phyloP scores from a whole-genome alignment of 2,113 vertebrate species.

The Todiramphus chloris region DNA sequence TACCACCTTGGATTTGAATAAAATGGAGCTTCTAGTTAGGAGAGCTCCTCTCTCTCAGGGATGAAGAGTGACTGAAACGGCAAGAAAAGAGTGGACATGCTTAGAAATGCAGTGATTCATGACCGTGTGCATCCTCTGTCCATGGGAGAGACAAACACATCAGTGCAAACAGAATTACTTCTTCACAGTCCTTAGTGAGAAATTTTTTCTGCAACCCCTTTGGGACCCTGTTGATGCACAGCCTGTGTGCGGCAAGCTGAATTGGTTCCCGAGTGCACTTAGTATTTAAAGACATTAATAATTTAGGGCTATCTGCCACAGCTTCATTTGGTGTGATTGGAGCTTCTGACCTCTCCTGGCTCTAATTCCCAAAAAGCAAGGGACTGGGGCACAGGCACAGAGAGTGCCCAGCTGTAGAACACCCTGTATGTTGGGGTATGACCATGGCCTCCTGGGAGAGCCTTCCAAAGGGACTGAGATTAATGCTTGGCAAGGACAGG shows the following conservation, averaged over 20 bases:
- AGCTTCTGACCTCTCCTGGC: neutral
- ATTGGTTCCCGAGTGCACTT: neutral
- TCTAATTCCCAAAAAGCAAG: neutral
- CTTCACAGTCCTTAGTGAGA: neutral
- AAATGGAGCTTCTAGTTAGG: neutral
- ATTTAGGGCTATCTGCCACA: conserved; percentile 1
- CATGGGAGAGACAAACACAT: neutral
- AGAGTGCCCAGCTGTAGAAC: neutral
- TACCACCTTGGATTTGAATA: neutral
- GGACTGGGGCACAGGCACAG: neutral
- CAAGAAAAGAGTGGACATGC: neutral
- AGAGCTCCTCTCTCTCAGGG: neutral
- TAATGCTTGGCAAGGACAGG: neutral
- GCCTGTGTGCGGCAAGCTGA: conserved; percentile 15
- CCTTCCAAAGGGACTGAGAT: neutral
- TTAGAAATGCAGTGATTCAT: neutral
- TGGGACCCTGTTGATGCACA: neutral
- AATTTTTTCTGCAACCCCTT: neutral
- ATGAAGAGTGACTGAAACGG: neutral
- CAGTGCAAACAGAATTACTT: neutral
- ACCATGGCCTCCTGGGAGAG: neutral
- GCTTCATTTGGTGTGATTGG: neutral
- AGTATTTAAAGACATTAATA: conserved; percentile 34
- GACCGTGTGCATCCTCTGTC: neutral
- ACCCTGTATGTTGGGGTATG: accelerated